These are phyloP conservation scores for Oikopleura vanhoeffeni DNA, from an alignment of 23 tunicate genomes.

Conservation along the genomic window DNA sequence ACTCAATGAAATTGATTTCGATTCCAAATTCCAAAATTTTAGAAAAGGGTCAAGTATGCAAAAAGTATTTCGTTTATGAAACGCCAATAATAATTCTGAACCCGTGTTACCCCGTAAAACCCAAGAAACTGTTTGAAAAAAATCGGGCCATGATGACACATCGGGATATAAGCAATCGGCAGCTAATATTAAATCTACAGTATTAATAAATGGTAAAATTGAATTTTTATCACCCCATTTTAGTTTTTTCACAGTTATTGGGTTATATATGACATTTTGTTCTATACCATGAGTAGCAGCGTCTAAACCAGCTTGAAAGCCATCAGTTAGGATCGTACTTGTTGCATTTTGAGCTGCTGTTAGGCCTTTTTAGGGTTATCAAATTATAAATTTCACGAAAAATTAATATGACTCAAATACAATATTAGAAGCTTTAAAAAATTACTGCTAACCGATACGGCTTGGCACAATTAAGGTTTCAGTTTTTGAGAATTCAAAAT, in stretches of 20 bases:
- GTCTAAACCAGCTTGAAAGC: not conserved
- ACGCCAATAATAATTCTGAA: not conserved
- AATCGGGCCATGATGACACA: not conserved
- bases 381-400: too few relatives aligned
- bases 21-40: not conserved
- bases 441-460: too few relatives aligned
- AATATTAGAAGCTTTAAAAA: too few relatives aligned
- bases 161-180: slow-evolving; percentile 7
- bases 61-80: not conserved
- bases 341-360: not conserved
- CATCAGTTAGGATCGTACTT: not conserved
- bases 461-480: too few relatives aligned
- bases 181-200: not conserved
- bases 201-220: not conserved
- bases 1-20: not conserved
- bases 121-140: not conserved
- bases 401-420: too few relatives aligned
- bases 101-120: not conserved
- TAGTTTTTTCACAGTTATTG: not conserved
- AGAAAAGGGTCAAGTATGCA: not conserved
- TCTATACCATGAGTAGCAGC: not conserved
- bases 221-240: not conserved
- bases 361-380: too few relatives aligned
- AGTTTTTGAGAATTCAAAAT: too few relatives aligned
- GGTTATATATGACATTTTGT: not conserved